phyloP scores from a whole-genome alignment of 1,140 invertebrate genomes.

The Batillaria attramentaria region DNA sequence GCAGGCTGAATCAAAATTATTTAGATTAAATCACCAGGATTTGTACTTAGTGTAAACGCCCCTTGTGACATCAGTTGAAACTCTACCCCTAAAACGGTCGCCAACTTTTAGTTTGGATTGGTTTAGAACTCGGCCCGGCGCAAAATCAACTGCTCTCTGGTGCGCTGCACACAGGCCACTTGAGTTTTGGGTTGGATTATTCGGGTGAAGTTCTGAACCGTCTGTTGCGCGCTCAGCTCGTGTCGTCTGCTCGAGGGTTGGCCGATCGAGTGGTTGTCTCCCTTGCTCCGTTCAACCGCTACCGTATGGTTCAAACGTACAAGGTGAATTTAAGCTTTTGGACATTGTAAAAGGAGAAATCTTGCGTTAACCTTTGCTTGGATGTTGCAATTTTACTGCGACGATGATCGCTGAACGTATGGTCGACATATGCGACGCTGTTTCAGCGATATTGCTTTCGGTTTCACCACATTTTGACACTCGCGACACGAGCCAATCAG shows the following conservation, averaged over 20 bases:
- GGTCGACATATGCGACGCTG: background rate
- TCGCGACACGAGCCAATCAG: conserved; percentile 16
- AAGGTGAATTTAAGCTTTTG: background rate
- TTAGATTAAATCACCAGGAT: background rate
- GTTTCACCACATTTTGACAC: conserved; percentile 22
- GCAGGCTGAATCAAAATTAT: background rate
- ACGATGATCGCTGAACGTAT: background rate
- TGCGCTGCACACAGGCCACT: no score
- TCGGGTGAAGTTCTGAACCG: no score
- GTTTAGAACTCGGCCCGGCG: no score
- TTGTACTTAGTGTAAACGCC: background rate
- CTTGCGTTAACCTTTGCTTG: background rate
- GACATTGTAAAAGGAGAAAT: background rate
- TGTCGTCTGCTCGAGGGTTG: conserved; percentile 12
- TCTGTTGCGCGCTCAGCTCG: background rate
- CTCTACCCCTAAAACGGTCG: no score
- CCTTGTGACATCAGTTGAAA: no score
- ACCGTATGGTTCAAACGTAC: conserved; percentile 1
- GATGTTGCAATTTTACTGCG: background rate
- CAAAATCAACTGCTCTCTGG: no score
- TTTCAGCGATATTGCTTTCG: background rate
- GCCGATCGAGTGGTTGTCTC: background rate
- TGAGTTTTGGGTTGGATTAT: no score
- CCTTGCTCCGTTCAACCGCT: background rate
- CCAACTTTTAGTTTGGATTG: no score